Evolutionary conservation across 2,113 vertebrate genomes (phyloP).

Genomic region (Boleophthalmus pectinirostris): DNA sequence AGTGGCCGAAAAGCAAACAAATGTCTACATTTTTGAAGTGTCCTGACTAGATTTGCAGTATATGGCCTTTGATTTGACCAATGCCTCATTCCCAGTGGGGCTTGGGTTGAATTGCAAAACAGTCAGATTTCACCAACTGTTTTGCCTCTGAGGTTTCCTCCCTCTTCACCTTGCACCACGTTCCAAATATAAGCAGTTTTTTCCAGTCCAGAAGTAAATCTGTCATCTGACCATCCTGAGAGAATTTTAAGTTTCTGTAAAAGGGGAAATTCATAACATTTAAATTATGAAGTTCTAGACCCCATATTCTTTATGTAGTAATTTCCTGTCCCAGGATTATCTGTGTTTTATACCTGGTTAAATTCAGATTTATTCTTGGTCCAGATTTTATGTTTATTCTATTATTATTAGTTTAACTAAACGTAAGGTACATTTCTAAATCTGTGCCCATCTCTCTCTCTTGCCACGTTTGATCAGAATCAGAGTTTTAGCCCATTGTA

Average conservation of each 20-base stretch:
- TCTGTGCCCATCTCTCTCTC: too few relatives aligned
- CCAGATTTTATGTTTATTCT: too few relatives aligned
- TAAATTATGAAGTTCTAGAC: too few relatives aligned
- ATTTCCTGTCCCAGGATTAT: too few relatives aligned
- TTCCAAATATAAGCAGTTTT: constrained; percentile 38
- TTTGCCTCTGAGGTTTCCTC: constrained; percentile 15
- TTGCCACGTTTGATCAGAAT: too few relatives aligned
- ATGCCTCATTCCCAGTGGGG: neutral
- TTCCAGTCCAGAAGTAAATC: constrained; percentile 19
- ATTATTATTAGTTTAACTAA: too few relatives aligned
- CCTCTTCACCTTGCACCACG: constrained; percentile 12
- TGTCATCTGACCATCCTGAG: constrained; percentile 31
- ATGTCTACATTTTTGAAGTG: neutral
- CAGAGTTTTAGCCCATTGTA: too few relatives aligned
- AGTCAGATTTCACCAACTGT: constrained; percentile 20
- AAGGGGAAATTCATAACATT: too few relatives aligned
- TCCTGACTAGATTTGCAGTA: constrained; percentile 29
- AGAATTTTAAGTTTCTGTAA: neutral
- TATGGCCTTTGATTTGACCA: neutral
- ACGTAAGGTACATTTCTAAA: too few relatives aligned
- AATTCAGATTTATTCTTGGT: too few relatives aligned
- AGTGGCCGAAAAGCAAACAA: neutral
- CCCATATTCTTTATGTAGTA: too few relatives aligned
- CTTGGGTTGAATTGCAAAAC: constrained; percentile 14
- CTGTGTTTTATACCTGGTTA: too few relatives aligned